Evolutionary conservation across 2,888 invertebrate species (phyloP).

Genomic region (Apocheima hispidaria): DNA sequence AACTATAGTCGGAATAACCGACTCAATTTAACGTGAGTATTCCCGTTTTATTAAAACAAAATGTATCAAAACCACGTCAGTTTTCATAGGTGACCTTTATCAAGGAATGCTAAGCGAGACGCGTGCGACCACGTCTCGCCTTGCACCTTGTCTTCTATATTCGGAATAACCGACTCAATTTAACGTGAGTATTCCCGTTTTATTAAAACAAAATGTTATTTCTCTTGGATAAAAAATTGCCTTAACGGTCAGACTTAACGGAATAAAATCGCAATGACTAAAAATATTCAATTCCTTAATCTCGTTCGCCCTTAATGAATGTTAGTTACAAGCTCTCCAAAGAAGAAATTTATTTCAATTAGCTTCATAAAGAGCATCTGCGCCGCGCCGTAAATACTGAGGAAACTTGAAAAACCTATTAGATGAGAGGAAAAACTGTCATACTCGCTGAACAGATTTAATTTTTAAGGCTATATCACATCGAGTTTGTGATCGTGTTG

Average conservation of each 20-base stretch:
- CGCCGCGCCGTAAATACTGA: slow-evolving; percentile 43
- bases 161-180: no score
- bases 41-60: no score
- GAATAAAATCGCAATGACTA: neutral
- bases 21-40: no score
- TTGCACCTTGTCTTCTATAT: no score
- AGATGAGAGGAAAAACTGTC: slow-evolving; percentile 42
- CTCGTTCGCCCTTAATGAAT: slow-evolving; percentile 29
- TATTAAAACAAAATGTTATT: no score
- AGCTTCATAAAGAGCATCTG: slow-evolving; percentile 45
- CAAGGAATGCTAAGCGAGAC: no score
- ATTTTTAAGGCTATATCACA: neutral
- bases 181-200: no score
- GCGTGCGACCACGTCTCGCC: no score
- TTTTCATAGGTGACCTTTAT: no score
- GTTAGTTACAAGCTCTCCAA: slow-evolving; percentile 31
- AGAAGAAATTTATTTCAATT: slow-evolving; percentile 43
- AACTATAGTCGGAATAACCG: no score
- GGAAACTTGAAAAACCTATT: slow-evolving; percentile 47
- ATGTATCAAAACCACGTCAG: no score
- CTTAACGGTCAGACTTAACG: neutral
- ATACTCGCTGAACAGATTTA: slow-evolving; percentile 11
- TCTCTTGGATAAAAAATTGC: no score
- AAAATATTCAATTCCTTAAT: slow-evolving; percentile 18
- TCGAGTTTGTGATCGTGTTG: neutral